A percentile compares a stretch with the other conserved stretches of the same genome.
phyloP scores from a whole-genome alignment of 2,797 vertebrate species.

The Otus scops region DNA sequence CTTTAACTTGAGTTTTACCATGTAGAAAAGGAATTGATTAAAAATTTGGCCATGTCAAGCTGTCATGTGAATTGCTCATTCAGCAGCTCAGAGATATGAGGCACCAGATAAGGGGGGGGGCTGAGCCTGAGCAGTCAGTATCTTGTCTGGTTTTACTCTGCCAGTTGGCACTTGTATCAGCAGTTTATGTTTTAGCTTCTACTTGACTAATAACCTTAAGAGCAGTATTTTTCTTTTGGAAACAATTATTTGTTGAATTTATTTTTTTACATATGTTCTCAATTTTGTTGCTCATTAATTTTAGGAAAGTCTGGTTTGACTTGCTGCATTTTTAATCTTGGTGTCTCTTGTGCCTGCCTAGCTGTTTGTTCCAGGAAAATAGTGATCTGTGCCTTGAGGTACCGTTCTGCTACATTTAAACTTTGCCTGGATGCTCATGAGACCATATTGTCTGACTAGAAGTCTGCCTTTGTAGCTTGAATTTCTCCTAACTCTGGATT shows the following conservation, averaged over 20 bases:
- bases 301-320: not conserved
- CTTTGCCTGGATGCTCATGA: constrained; percentile 19
- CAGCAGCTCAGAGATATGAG: not conserved
- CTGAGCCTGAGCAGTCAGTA: not conserved
- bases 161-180: not conserved
- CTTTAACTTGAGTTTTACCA: not conserved
- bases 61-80: constrained; percentile 17
- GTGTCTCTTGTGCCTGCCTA: not conserved
- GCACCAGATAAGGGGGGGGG: not conserved
- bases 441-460: not conserved
- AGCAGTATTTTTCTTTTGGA: not conserved
- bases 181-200: not conserved
- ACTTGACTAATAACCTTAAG: not conserved
- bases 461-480: not conserved
- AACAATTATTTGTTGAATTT: not conserved
- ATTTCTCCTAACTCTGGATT: not conserved
- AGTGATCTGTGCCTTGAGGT: not conserved
- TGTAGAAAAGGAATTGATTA: not conserved
- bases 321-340: not conserved
- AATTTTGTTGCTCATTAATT: not conserved
- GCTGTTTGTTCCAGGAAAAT: constrained; percentile 24
- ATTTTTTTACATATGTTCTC: not conserved
- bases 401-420: not conserved
- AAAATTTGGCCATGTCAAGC: not conserved
- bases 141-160: not conserved